Base-by-base conservation (phyloP, 1,140 invertebrate genomes). In the Homalodisca vitripennis region DNA sequence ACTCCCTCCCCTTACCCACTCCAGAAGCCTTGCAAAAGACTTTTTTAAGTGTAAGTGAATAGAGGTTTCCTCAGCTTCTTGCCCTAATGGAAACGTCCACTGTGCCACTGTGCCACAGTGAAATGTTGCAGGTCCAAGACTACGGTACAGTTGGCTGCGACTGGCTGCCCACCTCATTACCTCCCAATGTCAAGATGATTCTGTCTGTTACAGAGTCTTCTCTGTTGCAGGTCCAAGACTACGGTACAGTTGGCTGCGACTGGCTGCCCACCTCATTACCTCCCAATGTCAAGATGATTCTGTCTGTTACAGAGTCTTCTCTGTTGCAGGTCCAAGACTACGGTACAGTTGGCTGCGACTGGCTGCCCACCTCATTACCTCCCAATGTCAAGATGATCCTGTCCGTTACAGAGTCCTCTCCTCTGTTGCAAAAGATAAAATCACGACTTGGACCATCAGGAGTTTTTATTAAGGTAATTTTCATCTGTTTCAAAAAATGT, bases 191-290 rank as follows among this genome's bases (percentile, higher is more conserved):
- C 29, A 91, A 90, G 78, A 79, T 93, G 69, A 85, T 92, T 29
- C 75, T 92, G 55, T 90, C 90, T 0, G 84, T 89, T 63, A 84
- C 85, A 53, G 85, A 88, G 77, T 82, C 79, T 70, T 69, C 53
- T 66, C 24, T 68, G 47, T 70, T 68, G 34, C 63, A 75, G 71
- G 71, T 74, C 51, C 69, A 67, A 51, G 67, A 62, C 22, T 75
- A 73, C 67, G 75, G 75, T 26, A 70, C 73, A 53, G 70, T 71
- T n/a, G 57, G 80, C 77, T 20, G 81, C 86, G 24, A 82, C 29
- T 92, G 90, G 91, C 77, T 93, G 66, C 89, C 89, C 2, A 78
- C 81, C 20, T 81, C 84, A 48, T 79, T 92, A 60, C 88, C 89
- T 1, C 81, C 84, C 57, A 87, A 88, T 75, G 85, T 90, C 29